Base-by-base conservation (phyloP, 2,797 vertebrate species). In the Sebastes reedi region DNA sequence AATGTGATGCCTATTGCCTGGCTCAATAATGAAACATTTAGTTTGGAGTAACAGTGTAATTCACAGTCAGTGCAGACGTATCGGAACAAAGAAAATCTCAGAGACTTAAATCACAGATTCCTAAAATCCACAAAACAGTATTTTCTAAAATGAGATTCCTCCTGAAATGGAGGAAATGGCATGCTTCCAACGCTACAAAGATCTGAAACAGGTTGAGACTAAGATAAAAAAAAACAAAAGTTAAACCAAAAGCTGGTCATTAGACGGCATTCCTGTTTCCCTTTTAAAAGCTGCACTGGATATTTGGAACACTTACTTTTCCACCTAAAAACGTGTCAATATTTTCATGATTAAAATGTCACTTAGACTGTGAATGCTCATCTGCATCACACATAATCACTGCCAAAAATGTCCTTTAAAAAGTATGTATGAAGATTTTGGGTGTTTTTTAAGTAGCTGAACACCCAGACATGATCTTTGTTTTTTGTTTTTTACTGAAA, bases 21-120 rank as follows among this genome's bases (percentile, higher is more conserved):
- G 67, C 59, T 86, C 80, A 9, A 58, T 52, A 65, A 81, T 32
- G 70, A 74, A 77, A 80, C 39, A 36, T 60, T 66, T 25, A 30
- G 7, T 42, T 14, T 50, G 60, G 32, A 74, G 34, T 55, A 79
- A 75, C 66, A 80, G 69, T 65, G 60, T 22, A 14, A 76, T 64
- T 82, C 75, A 80, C 60, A 77, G 29, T 89, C 80, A 87, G 81
- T 88, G 84, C 79, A 88, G 77, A 67, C 81, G 54, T 65, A 75
- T 1, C 18, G 60, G 70, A 75, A 84, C 60, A 75, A 79, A 68
- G 24, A 77, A 80, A 64, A 69, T 59, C 13, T 16, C 42, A 67
- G 32, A 69, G 32, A 72, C 50, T 10, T 32, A 20, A 74, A 75
- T 80, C 30, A 79, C 71, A 69, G 5, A 76, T 81, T 68, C 20